Evolutionary conservation across 1,140 invertebrate genomes (phyloP), one percentile per base, ranked within the genome.

Genomic region (Ceratina calcarata): DNA sequence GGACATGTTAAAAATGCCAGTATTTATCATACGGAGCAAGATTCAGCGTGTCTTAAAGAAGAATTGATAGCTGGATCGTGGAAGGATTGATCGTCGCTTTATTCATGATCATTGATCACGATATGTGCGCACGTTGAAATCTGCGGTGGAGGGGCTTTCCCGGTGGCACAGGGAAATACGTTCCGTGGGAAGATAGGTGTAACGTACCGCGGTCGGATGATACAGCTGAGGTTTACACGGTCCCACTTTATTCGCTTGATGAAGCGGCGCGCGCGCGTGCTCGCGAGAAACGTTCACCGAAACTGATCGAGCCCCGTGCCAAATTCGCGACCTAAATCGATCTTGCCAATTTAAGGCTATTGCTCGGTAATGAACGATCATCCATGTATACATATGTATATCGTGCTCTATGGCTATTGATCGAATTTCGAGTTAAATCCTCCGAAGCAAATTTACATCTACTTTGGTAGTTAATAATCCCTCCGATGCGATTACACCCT

Each of bases 271-370:
- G 13, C 8, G 22, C 4, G 67, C 15, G 22, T 0, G 67, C 45
- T 4, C 27, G 49, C 20, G 22, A 49, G 51, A 58, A 8, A 51
- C 53, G 60, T 12, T 12, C 27, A 24, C 51, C 62, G 74, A 51
- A 69, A 60, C 37, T n/a, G 22, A 22, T 2, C 22, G 15, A 66
- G 1, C 18, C 37, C 37, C 16, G 49, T 72, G 76, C 68, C 76
- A 78, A 72, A 72, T 57, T 53, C 37, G n/a, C 27, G 58, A 61
- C 67, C 37, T 15, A 16, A n/a, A 71, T 71, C 68, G 67, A 64
- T 49, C 76, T 61, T 55, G 68, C 15, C 60, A 61, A 71, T 78
- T 71, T 22, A 32, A 78, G 61, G 60, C 51, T 62, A 61, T 61
- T 61, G 57, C 22, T 8, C 0, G 20, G 18, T 72, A 61, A 72